Percentiles rank a stretch among this genome's conserved stretches.
phyloP scores from a whole-genome alignment of 2,113 vertebrate species.

The Microcebus griseorufus region DNA sequence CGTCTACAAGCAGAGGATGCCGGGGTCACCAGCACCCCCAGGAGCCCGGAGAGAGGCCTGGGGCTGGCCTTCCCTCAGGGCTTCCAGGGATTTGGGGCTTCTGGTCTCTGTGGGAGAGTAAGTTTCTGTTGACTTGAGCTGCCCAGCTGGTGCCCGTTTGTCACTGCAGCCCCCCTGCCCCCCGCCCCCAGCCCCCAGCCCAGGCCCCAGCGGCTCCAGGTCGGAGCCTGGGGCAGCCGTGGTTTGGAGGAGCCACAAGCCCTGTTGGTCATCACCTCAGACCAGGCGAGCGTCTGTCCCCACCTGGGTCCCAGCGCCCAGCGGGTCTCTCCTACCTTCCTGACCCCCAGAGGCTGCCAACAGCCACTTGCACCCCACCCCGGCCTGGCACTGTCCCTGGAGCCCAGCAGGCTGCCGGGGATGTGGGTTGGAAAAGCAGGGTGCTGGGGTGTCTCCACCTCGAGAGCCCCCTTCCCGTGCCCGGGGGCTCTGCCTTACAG shows the following conservation, averaged over 20 bases:
- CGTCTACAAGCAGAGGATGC: fast-evolving
- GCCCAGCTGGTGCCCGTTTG: no score
- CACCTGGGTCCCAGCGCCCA: no score
- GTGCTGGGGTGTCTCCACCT: not conserved
- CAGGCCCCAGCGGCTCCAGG: not conserved
- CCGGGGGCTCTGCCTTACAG: not conserved
- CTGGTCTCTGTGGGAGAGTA: not conserved
- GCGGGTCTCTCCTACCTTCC: not conserved
- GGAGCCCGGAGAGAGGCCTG: not conserved
- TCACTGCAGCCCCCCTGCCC: no score
- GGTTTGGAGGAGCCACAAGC: not conserved
- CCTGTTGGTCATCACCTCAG: no score
- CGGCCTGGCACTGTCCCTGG: not conserved
- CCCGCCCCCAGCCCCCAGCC: no score
- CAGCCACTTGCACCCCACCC: fast-evolving
- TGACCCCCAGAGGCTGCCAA: no score
- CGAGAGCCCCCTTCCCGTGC: not conserved
- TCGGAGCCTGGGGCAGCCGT: not conserved
- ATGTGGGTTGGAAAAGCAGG: not conserved
- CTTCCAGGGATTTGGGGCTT: not conserved
- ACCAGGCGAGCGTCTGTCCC: not conserved
- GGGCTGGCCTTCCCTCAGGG: fast-evolving
- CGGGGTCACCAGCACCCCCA: not conserved
- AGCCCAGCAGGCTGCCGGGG: not conserved
- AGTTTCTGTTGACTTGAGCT: not conserved